Evolutionary conservation across 2,113 vertebrate species (phyloP).

Genomic region (Amazona vittata): DNA sequence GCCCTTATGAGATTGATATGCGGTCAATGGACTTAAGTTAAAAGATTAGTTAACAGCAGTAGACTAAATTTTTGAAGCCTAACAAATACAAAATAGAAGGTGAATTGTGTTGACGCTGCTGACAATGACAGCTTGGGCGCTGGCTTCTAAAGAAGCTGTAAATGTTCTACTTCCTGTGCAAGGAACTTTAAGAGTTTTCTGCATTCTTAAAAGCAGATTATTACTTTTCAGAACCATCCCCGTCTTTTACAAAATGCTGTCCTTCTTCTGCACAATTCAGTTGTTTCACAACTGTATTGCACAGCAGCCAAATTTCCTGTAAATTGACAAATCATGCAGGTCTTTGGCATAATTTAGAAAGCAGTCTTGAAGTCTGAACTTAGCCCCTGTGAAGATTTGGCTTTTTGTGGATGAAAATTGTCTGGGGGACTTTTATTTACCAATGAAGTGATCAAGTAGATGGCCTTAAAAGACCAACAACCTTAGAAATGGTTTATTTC

Average conservation of each 20-base stretch:
- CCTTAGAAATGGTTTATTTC: neutral
- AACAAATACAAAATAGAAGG: neutral
- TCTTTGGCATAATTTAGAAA: conserved; percentile 2
- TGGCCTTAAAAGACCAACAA: neutral
- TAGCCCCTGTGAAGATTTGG: neutral
- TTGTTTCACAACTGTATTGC: conserved; percentile 17
- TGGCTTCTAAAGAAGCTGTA: neutral
- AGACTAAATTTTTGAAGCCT: neutral
- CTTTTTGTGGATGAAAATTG: neutral
- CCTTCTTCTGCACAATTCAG: neutral
- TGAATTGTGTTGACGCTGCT: neutral
- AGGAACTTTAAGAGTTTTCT: neutral
- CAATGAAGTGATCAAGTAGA: neutral
- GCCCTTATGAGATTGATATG: neutral
- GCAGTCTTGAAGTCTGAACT: neutral
- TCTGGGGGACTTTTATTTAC: neutral
- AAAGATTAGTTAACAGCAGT: neutral
- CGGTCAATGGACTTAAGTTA: neutral
- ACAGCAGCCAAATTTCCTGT: conserved; percentile 17
- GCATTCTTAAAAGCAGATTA: neutral
- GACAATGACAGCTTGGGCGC: neutral
- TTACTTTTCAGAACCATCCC: neutral
- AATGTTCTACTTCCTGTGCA: neutral
- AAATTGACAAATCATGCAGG: conserved; percentile 12
- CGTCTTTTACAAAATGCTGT: neutral